A percentile compares a stretch with the other conserved stretches of the same genome.
Conservation (phyloP, 53 echinoderm and acorn worm species). For the Astropecten irregularis region DNA sequence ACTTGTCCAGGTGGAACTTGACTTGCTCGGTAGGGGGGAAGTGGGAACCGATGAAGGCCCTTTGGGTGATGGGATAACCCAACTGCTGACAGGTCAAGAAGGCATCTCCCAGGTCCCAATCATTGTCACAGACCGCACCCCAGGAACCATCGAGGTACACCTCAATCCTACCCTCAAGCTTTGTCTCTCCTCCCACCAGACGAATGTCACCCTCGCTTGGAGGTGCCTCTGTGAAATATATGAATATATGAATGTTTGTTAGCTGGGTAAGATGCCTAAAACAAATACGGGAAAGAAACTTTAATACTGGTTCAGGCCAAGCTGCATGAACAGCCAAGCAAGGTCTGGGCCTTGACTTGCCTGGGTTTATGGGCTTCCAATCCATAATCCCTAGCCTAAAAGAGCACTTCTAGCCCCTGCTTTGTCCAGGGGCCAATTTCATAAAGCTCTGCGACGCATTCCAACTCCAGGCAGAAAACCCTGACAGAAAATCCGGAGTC, state of each 20-base stretch:
- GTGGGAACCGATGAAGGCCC: slow-evolving; percentile 19
- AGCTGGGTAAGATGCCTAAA: too few relatives aligned
- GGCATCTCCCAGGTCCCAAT: slow-evolving; percentile 22
- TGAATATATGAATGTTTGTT: too few relatives aligned
- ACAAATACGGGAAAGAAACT: too few relatives aligned
- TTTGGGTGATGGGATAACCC: slow-evolving; percentile 1
- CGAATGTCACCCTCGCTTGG: slow-evolving; percentile 14
- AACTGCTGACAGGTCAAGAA: slow-evolving; percentile 26
- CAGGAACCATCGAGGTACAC: not conserved
- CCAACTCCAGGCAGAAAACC: slow-evolving; percentile 21
- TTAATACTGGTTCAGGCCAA: too few relatives aligned
- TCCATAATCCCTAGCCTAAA: too few relatives aligned
- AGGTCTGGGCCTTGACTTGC: too few relatives aligned
- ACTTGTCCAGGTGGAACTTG: not conserved
- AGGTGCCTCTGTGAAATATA: not conserved
- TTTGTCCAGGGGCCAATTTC: too few relatives aligned
- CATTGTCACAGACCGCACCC: slow-evolving; percentile 25
- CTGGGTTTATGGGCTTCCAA: too few relatives aligned
- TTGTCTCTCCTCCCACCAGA: slow-evolving; percentile 4
- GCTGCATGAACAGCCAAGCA: too few relatives aligned
- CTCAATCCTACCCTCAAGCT: slow-evolving; percentile 34
- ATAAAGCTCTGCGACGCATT: too few relatives aligned
- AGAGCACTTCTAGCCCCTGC: too few relatives aligned
- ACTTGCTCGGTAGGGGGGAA: not conserved
- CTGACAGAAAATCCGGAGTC: slow-evolving; percentile 4